Evolutionary conservation across 2,888 invertebrate species (phyloP).

Genomic region (Gymnocheta viridis): DNA sequence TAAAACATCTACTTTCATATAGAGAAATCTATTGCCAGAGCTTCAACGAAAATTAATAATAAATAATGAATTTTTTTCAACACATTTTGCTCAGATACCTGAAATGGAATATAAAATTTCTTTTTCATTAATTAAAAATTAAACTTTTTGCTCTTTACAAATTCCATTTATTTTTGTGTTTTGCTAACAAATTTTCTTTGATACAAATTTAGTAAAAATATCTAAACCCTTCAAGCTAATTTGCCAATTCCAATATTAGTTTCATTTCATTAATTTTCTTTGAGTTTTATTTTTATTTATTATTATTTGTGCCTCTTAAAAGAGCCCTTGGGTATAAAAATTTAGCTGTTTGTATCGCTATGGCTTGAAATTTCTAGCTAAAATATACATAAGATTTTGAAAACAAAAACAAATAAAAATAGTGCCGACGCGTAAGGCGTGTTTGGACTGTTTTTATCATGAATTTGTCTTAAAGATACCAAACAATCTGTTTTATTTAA

Average conservation of each 20-base stretch:
- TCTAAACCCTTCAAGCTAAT: slow-evolving; percentile 50
- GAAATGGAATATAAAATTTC: too few species aligned
- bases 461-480: slow-evolving; percentile 42
- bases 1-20: too few species aligned
- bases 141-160: too few species aligned
- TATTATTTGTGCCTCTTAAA: slow-evolving; percentile 54
- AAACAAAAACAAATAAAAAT: background rate
- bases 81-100: too few species aligned
- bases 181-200: background rate
- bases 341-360: slow-evolving; percentile 34
- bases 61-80: too few species aligned
- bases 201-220: slow-evolving; percentile 23
- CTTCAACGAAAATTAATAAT: too few species aligned
- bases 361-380: background rate
- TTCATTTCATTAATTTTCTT: background rate
- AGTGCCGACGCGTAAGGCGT: slow-evolving; percentile 49
- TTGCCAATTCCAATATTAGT: slow-evolving; percentile 48
- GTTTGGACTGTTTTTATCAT: slow-evolving; percentile 27
- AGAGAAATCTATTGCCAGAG: too few species aligned
- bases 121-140: too few species aligned
- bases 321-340: slow-evolving; percentile 51
- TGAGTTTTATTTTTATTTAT: slow-evolving; percentile 16
- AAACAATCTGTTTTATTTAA: slow-evolving; percentile 3
- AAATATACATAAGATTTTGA: slow-evolving; percentile 3
- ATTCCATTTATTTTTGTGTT: background rate